Base-by-base conservation (phyloP, 2,888 invertebrate genomes). In the Marronus borbonicus region DNA sequence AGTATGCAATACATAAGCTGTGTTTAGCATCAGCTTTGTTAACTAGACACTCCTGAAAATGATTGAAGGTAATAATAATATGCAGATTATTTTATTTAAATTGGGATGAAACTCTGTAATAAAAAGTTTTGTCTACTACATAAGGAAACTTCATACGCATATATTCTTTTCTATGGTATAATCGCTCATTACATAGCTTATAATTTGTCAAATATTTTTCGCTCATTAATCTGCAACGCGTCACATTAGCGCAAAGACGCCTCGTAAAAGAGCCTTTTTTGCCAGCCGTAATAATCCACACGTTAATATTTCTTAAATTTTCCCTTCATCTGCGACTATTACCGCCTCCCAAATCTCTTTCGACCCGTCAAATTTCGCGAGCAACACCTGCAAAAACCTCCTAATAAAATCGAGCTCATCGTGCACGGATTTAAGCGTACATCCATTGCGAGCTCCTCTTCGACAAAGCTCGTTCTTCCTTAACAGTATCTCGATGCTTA, bases 271-370 rank as follows among this genome's bases (percentile, higher is more conserved):
- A n/a, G 49, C 31, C 5, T 66, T 66, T 66, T 66, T 66, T 44
- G 3, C 20, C 1, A 2, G 5, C 17, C 14, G 39, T 72, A 72
- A 68, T 68, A 68, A 68, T 58, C 58, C 58, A 10, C 58, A 36
- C 72, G 39, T 58, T 72, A 72, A 72, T 72, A 72, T 72, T 72
- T 72, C 72, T 58, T 58, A 72, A 58, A 58, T 58, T 58, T 58
- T 58, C 58, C 72, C 58, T 20, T 72, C 58, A 58, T 58, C 36
- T 72, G 39, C 55, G 17, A 58, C 72, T 58, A 72, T 72, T 72
- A 72, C 72, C 72, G 36, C 58, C 55, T n/a, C 58, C 50, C 58
- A 58, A 72, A 72, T 72, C 72, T 72, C 58, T 58, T 72, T 58
- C 72, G 44, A 55, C 39, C 36, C 72, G 58, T 72, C 58, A 72